Evolutionary conservation across 2,797 vertebrate genomes (phyloP), one percentile per base, ranked within the genome.

Genomic region (Brachyrhaphis roseni): DNA sequence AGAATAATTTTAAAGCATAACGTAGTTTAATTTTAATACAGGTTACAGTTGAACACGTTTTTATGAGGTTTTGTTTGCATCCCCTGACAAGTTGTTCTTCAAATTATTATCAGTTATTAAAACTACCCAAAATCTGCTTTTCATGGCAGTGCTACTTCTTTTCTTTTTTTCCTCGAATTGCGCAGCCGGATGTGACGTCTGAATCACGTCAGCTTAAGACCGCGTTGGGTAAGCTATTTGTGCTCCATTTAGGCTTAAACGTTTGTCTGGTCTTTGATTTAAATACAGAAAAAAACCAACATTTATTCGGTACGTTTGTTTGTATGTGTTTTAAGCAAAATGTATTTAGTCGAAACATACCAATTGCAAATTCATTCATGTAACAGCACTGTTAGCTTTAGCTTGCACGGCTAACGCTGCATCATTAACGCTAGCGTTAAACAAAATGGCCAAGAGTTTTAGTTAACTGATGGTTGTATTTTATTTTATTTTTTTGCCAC

Each of bases 161-260:
- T 75, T 45, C 18, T 46, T 39, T 4, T 39, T 39, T 59, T 16
- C 7, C 16, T 4, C 23, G 31, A 39, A 88, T 84, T 84, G 83
- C 88, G 88, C 90, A 94, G 41, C 71, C 92, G 94, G 94, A 95
- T 72, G 86, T 94, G 87, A 90, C 18, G 91, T 92, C 74, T 84
- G 53, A 88, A 90, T 83, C 79, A 77, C 74, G 86, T 79, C 77
- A 88, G 89, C 84, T 85, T 80, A 84, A 82, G 86, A 91, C 92
- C 93, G 93, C 92, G 92, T 94, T 94, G 89, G 93, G 94, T 95
- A 93, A 94, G 93, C 71, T 80, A 53, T 72, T 75, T 59, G 20
- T 76, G 72, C 28, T 4, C 72, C 66, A 20, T 68, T 66, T 20
- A 77, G 43, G 46, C 10, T 26, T 76, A 74, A 72, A 15, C n/a